A percentile compares a stretch with the other conserved stretches of the same genome.
These are phyloP conservation scores for Leptodactylus fuscus DNA, from an alignment of 2,113 vertebrate genomes.

Conservation along the genomic window DNA sequence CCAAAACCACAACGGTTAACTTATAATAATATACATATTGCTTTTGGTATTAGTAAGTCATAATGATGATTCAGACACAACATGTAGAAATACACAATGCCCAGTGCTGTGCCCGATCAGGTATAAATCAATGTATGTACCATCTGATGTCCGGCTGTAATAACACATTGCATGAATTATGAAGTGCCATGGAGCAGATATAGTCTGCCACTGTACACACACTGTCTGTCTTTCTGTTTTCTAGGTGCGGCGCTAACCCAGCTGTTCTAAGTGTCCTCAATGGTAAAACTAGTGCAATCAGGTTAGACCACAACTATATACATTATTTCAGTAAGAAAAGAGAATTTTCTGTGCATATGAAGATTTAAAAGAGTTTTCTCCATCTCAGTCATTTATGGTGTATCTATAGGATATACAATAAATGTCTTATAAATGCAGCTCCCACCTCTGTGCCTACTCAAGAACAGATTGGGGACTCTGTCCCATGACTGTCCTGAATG, in stretches of 20 bases:
- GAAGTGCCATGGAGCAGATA: background rate
- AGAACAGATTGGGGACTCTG: no score
- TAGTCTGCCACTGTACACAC: background rate
- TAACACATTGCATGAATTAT: background rate
- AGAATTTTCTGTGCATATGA: background rate
- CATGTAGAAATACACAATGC: background rate
- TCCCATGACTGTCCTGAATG: no score
- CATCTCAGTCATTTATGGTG: no score
- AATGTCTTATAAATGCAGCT: no score
- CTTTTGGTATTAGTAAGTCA: no score
- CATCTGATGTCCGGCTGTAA: background rate
- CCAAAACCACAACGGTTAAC: no score
- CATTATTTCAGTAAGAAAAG: background rate
- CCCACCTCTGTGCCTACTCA: no score
- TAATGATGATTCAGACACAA: no score
- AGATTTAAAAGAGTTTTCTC: background rate
- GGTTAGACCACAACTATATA: constrained; percentile 72
- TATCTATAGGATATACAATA: no score
- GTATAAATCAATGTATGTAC: background rate
- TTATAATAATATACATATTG: no score
- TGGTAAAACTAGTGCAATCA: constrained; percentile 78
- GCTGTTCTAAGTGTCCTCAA: constrained; percentile 79
- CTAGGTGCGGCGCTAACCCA: constrained; percentile 88
- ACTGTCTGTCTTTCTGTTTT: constrained; percentile 32
- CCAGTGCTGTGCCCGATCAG: background rate